phyloP scores from a whole-genome alignment of 2,888 invertebrate genomes.

The Leptopterna dolabrata region DNA sequence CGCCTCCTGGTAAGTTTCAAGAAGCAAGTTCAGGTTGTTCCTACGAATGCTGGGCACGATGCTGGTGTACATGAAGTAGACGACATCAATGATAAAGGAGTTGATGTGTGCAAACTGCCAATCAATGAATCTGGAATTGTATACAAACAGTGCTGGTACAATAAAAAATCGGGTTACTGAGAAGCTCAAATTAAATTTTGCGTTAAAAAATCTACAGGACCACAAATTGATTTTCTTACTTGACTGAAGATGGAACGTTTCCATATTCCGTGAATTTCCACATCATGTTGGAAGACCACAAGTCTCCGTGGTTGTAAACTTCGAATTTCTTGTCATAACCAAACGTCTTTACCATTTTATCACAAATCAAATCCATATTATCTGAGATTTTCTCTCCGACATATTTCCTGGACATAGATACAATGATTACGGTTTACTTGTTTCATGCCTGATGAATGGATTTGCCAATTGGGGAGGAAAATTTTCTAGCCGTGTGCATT shows the following conservation, averaged over 20 bases:
- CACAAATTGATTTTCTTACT: background rate
- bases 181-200: too few species aligned
- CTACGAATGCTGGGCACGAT: conserved; percentile 1
- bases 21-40: background rate
- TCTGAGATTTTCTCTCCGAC: background rate
- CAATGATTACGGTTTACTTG: background rate
- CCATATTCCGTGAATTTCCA: conserved; percentile 14
- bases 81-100: conserved; percentile 22
- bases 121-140: conserved; percentile 36
- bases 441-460: background rate
- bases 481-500: too few species aligned
- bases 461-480: background rate
- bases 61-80: conserved; percentile 29
- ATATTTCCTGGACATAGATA: background rate
- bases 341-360: background rate
- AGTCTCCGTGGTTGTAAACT: conserved; percentile 14
- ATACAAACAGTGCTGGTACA: too few species aligned
- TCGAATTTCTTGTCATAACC: conserved; percentile 1
- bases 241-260: background rate
- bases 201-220: background rate
- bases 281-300: conserved; percentile 27
- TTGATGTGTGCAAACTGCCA: conserved; percentile 19
- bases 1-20: background rate
- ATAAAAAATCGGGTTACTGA: too few species aligned
- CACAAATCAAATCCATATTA: background rate